Percentiles rank a stretch among this genome's conserved stretches.
These are phyloP conservation scores for Drosophila nigricruria DNA, from an alignment of 2,888 invertebrate genomes.

Conservation along the genomic window DNA sequence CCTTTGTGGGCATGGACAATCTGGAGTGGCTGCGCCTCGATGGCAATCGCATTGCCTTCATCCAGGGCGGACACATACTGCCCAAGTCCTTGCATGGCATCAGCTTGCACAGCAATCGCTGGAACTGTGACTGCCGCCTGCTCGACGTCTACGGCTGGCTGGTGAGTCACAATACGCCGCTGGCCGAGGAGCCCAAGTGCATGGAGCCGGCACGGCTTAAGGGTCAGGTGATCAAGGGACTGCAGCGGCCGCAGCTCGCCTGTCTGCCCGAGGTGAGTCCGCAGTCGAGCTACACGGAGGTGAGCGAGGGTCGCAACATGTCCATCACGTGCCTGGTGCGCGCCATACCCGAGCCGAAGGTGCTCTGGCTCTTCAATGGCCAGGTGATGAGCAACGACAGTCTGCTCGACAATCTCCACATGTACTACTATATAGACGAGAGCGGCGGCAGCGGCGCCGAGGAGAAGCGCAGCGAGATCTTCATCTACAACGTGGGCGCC, in stretches of 20 bases:
- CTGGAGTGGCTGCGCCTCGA: slow-evolving; percentile 94
- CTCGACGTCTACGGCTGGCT: slow-evolving; percentile 92
- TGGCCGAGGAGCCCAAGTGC: slow-evolving; percentile 92
- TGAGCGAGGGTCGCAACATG: slow-evolving; percentile 92
- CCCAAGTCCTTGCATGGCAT: slow-evolving; percentile 92
- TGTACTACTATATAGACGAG: slow-evolving; percentile 90
- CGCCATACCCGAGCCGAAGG: slow-evolving; percentile 92
- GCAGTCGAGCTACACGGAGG: slow-evolving; percentile 91
- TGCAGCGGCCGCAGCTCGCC: slow-evolving; percentile 90
- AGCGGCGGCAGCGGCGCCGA: slow-evolving; percentile 88
- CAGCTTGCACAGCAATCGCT: slow-evolving; percentile 93
- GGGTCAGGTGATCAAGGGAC: slow-evolving; percentile 89
- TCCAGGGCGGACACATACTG: slow-evolving; percentile 90
- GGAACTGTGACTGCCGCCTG: slow-evolving; percentile 95
- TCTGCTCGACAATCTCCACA: slow-evolving; percentile 88
- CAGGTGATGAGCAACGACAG: slow-evolving; percentile 92
- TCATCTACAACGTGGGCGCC: slow-evolving; percentile 91
- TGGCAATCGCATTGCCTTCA: slow-evolving; percentile 91
- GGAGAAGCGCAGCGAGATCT: slow-evolving; percentile 92
- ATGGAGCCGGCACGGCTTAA: slow-evolving; percentile 89
- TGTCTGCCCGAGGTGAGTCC: slow-evolving; percentile 93
- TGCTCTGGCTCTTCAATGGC: slow-evolving; percentile 94
- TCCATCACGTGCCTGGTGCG: slow-evolving; percentile 92
- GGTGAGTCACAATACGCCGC: slow-evolving; percentile 90
- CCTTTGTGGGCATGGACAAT: slow-evolving; percentile 92